These are phyloP conservation scores for Betta splendens DNA, from an alignment of 2,797 vertebrate species.

Conservation along the genomic window DNA sequence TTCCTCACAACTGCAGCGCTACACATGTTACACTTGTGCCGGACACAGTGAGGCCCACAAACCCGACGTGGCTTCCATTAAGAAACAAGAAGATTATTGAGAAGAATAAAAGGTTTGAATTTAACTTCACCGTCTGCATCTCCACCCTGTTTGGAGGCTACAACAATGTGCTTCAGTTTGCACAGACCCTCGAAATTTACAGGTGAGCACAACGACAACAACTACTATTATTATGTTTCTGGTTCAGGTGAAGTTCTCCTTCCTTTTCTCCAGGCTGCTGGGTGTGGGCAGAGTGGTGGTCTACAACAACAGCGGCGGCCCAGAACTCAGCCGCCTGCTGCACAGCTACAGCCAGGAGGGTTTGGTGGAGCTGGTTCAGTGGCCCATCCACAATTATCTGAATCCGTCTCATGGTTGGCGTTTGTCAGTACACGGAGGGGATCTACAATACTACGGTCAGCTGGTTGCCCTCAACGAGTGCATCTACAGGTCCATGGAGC, in stretches of 20 bases:
- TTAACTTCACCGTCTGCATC: constrained; percentile 60
- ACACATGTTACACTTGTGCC: constrained; percentile 26
- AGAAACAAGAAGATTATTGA: not conserved
- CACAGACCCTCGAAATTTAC: constrained; percentile 67
- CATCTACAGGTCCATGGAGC: constrained; percentile 73
- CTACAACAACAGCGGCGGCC: constrained; percentile 75
- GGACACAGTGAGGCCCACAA: accelerated
- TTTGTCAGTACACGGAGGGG: too few relatives aligned
- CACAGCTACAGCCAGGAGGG: too few relatives aligned
- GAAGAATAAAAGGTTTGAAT: not conserved
- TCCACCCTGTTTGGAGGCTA: constrained; percentile 45
- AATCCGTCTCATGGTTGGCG: constrained; percentile 55
- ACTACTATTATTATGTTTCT: too few relatives aligned
- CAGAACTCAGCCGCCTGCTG: too few relatives aligned
- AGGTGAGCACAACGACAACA: constrained; percentile 30
- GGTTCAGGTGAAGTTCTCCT: too few relatives aligned
- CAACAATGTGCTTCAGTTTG: constrained; percentile 65
- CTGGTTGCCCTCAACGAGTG: constrained; percentile 74
- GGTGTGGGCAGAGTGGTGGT: constrained; percentile 69
- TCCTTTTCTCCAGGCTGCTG: too few relatives aligned
- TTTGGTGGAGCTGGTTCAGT: constrained; percentile 73
- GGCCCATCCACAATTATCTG: constrained; percentile 64
- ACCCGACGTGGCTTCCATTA: constrained; percentile 32
- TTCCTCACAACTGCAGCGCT: constrained; percentile 26
- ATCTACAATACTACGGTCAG: constrained; percentile 61